A percentile compares a stretch with the other conserved stretches of the same genome.
Evolutionary conservation across 2,888 invertebrate genomes (phyloP).

Genomic region (Agriopis marginaria): DNA sequence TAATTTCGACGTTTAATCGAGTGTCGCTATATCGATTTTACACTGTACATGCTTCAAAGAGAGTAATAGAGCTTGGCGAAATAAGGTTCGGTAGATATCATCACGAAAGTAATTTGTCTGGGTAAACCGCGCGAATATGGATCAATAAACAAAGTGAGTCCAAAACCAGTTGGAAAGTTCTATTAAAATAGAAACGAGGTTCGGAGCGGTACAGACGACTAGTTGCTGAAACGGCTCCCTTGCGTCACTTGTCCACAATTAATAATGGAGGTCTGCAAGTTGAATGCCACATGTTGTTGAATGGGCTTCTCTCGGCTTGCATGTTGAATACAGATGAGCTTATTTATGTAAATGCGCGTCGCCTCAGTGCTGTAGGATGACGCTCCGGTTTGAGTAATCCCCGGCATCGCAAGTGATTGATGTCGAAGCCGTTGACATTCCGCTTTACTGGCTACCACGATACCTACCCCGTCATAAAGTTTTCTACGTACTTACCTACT

Average conservation of each 20-base stretch:
- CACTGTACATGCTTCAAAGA: conserved; percentile 35
- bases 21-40: too few species aligned
- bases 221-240: conserved; percentile 61
- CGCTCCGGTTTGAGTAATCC: conserved; percentile 74
- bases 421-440: conserved; percentile 73
- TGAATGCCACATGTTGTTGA: conserved; percentile 84
- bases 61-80: conserved; percentile 30
- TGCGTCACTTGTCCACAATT: conserved; percentile 80
- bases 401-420: conserved; percentile 79
- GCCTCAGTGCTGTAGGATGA: conserved; percentile 69
- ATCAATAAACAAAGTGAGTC: conserved; percentile 62
- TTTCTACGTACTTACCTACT: conserved; percentile 36
- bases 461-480: conserved; percentile 49
- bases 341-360: conserved; percentile 81
- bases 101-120: conserved; percentile 41
- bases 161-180: conserved; percentile 60
- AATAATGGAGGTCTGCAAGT: conserved; percentile 82
- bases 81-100: conserved; percentile 12
- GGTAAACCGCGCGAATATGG: conserved; percentile 54
- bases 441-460: conserved; percentile 59
- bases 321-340: conserved; percentile 83
- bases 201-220: conserved; percentile 50
- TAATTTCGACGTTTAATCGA: too few species aligned
- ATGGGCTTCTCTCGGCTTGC: conserved; percentile 74
- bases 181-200: conserved; percentile 70